Base-by-base conservation (phyloP, 2,113 vertebrate genomes). In the Dicrurus megarhynchus region DNA sequence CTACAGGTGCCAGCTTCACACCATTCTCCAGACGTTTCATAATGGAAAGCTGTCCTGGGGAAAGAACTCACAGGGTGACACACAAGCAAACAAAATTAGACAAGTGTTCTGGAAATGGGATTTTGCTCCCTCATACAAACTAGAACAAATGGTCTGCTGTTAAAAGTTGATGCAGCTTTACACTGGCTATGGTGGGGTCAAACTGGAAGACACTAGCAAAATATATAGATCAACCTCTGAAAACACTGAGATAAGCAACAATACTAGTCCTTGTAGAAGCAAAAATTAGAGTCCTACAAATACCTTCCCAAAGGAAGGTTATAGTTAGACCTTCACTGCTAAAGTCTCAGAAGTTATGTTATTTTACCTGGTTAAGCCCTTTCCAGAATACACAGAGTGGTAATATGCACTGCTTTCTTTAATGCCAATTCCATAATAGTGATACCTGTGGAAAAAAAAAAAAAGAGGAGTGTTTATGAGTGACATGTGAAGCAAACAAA, bases 351-450 rank as follows among this genome's bases (percentile, higher is more conserved):
- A 59, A 82, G 23, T 64, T 50, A 13, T 22, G 18, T n/a, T 80
- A 93, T 55, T 76, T 86, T 98, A 99, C 99, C 99, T 99, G 93
- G 99, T 99, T 97, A 99, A 97, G 74, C 99, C 99, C 97, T 99
- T 99, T 88, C 99, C 99, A 81, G 99, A 99, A 91, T 99, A 99
- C 47, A 99, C 99, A 6, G 99, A 99, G 97, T 99, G 99, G 95
- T 99, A 99, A 93, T 99, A 99, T 6, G 99, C 99, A 71, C 99
- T 99, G 98, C 99, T 99, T 96, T 99, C 99, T 97, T 99, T 99
- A 95, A 99, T 99, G 92, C 99, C 99, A 88, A 99, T 99, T 24
- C 99, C 99, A 95, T 99, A 99, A 93, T 99, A 99, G 96, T 99
- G 99, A 96, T 99, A 99, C 92, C 99, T 99, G 52, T 24, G 63